phyloP scores from a whole-genome alignment of 2,888 invertebrate species.

The Cactoblastis cactorum region DNA sequence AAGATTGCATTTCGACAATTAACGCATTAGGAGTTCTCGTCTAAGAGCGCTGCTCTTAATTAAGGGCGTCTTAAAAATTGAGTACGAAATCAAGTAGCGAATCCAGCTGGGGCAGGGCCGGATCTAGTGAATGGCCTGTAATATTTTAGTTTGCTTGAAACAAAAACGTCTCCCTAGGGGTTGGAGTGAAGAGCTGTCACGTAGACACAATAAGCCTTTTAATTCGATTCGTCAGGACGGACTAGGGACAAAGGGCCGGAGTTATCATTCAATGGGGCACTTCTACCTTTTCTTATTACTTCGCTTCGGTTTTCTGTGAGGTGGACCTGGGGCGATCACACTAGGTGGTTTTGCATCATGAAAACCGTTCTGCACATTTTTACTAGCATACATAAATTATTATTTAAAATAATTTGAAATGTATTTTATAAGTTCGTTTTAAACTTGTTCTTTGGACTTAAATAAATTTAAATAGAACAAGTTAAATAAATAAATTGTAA shows the following conservation, averaged over 20 bases:
- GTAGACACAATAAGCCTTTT: conserved; percentile 80
- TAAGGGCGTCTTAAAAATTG: conserved; percentile 77
- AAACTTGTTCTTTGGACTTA: too few species aligned
- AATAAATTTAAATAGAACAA: too few species aligned
- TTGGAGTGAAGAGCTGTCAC: conserved; percentile 61
- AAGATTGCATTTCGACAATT: conserved; percentile 79
- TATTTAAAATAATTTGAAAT: too few species aligned
- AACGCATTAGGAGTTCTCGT: conserved; percentile 73
- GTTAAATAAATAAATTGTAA: too few species aligned
- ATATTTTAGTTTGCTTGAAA: conserved; percentile 79
- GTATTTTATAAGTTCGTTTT: too few species aligned
- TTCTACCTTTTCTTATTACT: conserved; percentile 78
- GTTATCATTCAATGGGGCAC: conserved; percentile 80
- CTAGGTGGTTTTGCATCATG: conserved; percentile 24
- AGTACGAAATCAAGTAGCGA: conserved; percentile 78
- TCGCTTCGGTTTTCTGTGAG: conserved; percentile 67
- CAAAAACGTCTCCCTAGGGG: conserved; percentile 65
- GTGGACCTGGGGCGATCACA: conserved; percentile 43
- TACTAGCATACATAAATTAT: too few species aligned
- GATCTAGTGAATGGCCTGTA: conserved; percentile 75
- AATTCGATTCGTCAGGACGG: conserved; percentile 79
- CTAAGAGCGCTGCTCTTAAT: conserved; percentile 76
- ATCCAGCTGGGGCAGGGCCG: conserved; percentile 45
- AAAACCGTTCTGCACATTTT: background rate
- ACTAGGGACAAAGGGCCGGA: conserved; percentile 72